Evolutionary conservation across 2,113 vertebrate genomes (phyloP).

Genomic region (Felis catus): DNA sequence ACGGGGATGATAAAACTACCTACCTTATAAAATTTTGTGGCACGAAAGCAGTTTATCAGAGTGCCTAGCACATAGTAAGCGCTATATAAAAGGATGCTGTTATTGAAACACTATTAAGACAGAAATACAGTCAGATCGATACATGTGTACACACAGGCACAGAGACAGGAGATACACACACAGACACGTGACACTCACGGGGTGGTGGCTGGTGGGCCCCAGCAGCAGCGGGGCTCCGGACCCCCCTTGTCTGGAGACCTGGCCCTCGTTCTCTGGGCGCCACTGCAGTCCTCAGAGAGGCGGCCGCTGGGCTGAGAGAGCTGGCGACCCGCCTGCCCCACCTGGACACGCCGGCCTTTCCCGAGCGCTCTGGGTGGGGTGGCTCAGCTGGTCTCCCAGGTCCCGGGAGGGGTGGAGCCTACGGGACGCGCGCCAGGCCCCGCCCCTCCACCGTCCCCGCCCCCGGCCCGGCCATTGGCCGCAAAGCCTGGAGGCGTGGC

Average conservation of each 20-base stretch:
- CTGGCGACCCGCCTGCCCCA: neutral
- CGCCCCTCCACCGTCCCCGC: neutral
- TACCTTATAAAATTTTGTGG: slow-evolving; percentile 8
- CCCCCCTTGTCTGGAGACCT: neutral
- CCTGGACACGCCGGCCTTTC: neutral
- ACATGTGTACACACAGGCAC: slow-evolving; percentile 24
- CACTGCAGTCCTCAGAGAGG: neutral
- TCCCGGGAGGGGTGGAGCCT: slow-evolving; percentile 74
- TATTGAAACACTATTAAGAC: slow-evolving; percentile 28
- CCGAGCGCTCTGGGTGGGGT: slow-evolving; percentile 25
- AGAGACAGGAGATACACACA: neutral
- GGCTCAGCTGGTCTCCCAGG: slow-evolving; percentile 69
- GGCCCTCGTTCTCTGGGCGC: neutral
- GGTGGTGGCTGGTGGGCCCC: slow-evolving; percentile 2
- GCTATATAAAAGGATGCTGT: neutral
- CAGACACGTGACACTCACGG: slow-evolving; percentile 50
- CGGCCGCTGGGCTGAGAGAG: neutral
- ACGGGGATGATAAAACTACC: slow-evolving; percentile 11
- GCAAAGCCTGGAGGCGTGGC: slow-evolving; percentile 66
- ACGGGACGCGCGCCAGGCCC: slow-evolving; percentile 35
- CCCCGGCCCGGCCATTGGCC: slow-evolving; percentile 31
- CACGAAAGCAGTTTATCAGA: neutral
- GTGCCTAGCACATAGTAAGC: neutral
- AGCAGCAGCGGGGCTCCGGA: neutral
- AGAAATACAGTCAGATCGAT: slow-evolving; percentile 1